phyloP scores from a whole-genome alignment of 1,140 invertebrate genomes.

The Maconellicoccus hirsutus region DNA sequence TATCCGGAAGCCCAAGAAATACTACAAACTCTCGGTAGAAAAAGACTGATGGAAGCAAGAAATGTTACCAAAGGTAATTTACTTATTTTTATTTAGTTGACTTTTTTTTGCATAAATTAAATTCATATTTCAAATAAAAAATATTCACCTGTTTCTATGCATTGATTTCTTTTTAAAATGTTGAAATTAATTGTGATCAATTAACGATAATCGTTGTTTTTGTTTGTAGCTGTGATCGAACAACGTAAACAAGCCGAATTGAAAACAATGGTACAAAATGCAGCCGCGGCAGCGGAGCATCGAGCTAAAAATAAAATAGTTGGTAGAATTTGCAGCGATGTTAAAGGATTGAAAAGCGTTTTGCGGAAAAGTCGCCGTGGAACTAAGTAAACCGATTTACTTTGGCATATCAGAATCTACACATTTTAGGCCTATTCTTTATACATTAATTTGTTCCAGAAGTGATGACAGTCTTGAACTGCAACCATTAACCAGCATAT shows the following conservation, averaged over 20 bases:
- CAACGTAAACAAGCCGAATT: background rate
- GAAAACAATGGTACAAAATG: background rate
- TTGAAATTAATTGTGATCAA: no score
- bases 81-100: background rate
- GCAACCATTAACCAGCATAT: constrained; percentile 43
- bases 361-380: constrained; percentile 46
- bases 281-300: background rate
- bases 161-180: no score
- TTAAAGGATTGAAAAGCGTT: constrained; percentile 59
- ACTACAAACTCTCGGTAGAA: constrained; percentile 70
- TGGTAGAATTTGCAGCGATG: constrained; percentile 67
- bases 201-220: no score
- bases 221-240: background rate
- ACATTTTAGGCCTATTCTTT: constrained; percentile 27
- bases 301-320: constrained; percentile 42
- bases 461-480: constrained; percentile 49
- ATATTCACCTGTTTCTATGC: no score
- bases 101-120: no score
- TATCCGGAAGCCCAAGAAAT: constrained; percentile 94
- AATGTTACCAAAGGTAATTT: constrained; percentile 32
- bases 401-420: background rate
- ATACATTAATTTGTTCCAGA: background rate
- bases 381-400: constrained; percentile 28
- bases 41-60: constrained; percentile 72
- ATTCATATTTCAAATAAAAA: no score